Conservation (phyloP, 2,113 vertebrate species). For the Ctenodactylus gundi region DNA sequence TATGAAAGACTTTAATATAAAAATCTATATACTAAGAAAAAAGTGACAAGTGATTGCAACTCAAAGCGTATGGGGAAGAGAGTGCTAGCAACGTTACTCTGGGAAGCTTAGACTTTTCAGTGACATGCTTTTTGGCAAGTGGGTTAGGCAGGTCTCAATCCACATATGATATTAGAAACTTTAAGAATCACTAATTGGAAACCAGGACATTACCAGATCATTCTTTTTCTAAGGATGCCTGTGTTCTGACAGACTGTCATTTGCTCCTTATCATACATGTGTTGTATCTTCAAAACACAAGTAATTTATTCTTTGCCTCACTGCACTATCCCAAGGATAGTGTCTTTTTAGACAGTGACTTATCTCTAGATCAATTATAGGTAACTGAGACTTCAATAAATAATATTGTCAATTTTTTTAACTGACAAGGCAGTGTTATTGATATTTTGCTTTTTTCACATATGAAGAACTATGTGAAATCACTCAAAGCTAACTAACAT, state of each 20-base stretch:
- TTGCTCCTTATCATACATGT: neutral
- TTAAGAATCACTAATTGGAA: neutral
- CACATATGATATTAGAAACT: neutral
- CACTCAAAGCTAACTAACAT: neutral
- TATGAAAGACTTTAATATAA: neutral
- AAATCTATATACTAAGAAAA: neutral
- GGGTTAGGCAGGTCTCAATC: neutral
- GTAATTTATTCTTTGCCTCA: neutral
- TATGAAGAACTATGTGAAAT: neutral
- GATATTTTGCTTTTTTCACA: neutral
- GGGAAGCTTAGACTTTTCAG: neutral
- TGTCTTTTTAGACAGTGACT: neutral
- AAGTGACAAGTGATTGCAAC: no score
- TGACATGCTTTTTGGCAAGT: neutral
- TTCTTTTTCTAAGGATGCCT: neutral
- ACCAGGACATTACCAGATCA: neutral
- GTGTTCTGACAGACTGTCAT: neutral
- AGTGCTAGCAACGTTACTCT: no score
- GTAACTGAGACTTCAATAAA: neutral
- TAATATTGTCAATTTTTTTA: neutral
- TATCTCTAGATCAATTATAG: no score
- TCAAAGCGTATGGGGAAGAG: neutral
- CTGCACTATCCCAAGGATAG: neutral
- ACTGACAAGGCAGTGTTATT: neutral
- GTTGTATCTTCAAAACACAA: neutral